These are phyloP conservation scores for Chelidonichthys spinosus DNA, from an alignment of 2,797 vertebrate species.

Conservation along the genomic window DNA sequence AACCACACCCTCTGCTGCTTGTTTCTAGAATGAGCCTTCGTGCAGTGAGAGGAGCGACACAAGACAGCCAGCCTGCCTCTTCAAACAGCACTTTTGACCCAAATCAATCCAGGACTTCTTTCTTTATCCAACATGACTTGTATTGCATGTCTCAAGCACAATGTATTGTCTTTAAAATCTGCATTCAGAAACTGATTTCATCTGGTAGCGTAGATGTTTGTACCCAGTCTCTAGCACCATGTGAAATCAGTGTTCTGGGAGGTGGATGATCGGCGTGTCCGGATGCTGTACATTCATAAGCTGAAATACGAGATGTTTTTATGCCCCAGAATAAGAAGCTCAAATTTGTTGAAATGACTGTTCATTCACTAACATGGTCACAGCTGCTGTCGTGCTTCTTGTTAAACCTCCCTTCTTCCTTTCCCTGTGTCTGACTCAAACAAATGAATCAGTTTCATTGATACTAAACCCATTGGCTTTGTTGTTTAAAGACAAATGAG, in stretches of 20 bases:
- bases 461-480: not conserved
- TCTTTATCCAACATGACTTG: not conserved
- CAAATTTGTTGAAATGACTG: slow-evolving; percentile 49
- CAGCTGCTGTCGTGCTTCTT: slow-evolving; percentile 54
- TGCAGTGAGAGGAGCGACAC: slow-evolving; percentile 12
- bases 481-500: not conserved
- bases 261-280: slow-evolving; percentile 81
- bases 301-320: slow-evolving; percentile 41
- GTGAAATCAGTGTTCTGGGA: slow-evolving; percentile 98
- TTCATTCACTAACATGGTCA: slow-evolving; percentile 36
- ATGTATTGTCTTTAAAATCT: slow-evolving; percentile 17
- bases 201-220: slow-evolving; percentile 97
- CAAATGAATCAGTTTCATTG: not conserved
- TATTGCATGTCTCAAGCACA: not conserved
- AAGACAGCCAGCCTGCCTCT: slow-evolving; percentile 23
- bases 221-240: slow-evolving; percentile 96
- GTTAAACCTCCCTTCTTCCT: slow-evolving; percentile 1
- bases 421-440: not conserved
- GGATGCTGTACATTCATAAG: slow-evolving; percentile 38
- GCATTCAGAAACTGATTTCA: slow-evolving; percentile 93
- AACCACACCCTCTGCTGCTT: slow-evolving; percentile 69
- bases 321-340: slow-evolving; percentile 46
- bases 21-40: slow-evolving; percentile 24
- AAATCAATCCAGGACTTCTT: slow-evolving; percentile 11
- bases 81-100: slow-evolving; percentile 28